Percentiles rank a stretch among this genome's conserved stretches.
phyloP scores from a whole-genome alignment of 2,797 vertebrate genomes.

The Ibycter americanus region DNA sequence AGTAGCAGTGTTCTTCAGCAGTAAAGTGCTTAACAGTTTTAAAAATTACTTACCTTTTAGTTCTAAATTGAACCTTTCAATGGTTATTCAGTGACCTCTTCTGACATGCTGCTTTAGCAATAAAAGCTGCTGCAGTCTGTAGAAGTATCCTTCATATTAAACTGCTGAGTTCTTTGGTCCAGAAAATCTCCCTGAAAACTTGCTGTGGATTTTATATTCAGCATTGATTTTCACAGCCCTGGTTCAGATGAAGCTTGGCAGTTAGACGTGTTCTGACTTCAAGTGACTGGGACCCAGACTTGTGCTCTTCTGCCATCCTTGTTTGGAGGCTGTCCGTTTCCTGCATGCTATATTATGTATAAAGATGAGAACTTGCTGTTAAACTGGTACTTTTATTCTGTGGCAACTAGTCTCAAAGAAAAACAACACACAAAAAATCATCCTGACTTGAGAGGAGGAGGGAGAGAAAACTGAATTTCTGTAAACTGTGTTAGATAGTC shows the following conservation, averaged over 20 bases:
- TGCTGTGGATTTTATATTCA: neutral
- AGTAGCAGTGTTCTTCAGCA: neutral
- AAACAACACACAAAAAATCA: neutral
- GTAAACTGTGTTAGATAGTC: neutral
- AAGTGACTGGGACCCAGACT: neutral
- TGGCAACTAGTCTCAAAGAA: neutral
- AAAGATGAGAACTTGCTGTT: neutral
- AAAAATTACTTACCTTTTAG: neutral
- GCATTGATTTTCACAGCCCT: slow-evolving; percentile 3
- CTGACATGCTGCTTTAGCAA: neutral
- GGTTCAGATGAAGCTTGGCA: neutral
- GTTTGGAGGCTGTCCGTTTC: neutral
- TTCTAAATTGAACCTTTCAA: neutral
- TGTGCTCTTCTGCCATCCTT: neutral
- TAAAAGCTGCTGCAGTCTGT: neutral
- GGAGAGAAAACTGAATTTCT: neutral
- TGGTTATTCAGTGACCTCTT: neutral
- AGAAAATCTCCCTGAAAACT: neutral
- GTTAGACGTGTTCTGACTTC: neutral
- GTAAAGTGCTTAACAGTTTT: neutral
- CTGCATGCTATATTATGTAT: neutral
- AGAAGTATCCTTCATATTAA: neutral
- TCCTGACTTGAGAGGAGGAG: neutral
- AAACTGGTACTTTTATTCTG: neutral
- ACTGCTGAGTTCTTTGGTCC: neutral